Conservation (phyloP, 1,140 invertebrate species). For the Intoshia linei region DNA sequence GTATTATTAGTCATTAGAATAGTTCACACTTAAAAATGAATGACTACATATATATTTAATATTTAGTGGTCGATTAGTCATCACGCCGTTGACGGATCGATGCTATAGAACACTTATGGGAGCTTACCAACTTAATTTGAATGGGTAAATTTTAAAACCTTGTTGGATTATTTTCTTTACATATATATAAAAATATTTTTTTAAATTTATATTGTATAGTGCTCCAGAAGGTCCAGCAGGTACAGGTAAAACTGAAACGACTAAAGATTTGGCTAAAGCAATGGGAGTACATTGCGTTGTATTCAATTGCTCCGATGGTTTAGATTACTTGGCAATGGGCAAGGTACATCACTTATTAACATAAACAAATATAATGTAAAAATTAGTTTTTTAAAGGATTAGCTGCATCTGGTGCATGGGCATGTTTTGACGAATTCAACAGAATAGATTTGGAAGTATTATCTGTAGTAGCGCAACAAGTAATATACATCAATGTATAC, state of each 20-base stretch:
- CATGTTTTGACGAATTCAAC: slow-evolving; percentile 25
- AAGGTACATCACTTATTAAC: slow-evolving; percentile 12
- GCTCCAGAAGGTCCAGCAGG: slow-evolving; percentile 24
- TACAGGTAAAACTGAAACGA: slow-evolving; percentile 24
- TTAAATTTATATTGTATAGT: slow-evolving; percentile 4
- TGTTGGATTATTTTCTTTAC: no score
- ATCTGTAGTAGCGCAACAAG: slow-evolving; percentile 24
- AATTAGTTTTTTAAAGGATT: slow-evolving; percentile 23
- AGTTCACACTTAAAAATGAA: no score
- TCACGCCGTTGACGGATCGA: slow-evolving; percentile 23
- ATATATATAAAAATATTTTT: no score
- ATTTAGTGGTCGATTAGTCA: no score
- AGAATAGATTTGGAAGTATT: slow-evolving; percentile 24
- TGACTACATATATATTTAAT: no score
- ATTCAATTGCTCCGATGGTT: slow-evolving; percentile 24
- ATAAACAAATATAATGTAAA: background rate
- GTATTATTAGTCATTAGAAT: no score
- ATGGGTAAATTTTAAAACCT: no score
- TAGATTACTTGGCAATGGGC: slow-evolving; percentile 25
- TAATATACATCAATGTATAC: no score
- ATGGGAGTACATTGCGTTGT: slow-evolving; percentile 24
- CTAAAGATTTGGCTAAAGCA: slow-evolving; percentile 24
- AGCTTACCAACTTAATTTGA: slow-evolving; percentile 23
- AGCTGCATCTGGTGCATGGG: slow-evolving; percentile 23
- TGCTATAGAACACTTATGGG: slow-evolving; percentile 16